Conservation (phyloP, 2,888 invertebrate genomes). For the Noctua janthe region DNA sequence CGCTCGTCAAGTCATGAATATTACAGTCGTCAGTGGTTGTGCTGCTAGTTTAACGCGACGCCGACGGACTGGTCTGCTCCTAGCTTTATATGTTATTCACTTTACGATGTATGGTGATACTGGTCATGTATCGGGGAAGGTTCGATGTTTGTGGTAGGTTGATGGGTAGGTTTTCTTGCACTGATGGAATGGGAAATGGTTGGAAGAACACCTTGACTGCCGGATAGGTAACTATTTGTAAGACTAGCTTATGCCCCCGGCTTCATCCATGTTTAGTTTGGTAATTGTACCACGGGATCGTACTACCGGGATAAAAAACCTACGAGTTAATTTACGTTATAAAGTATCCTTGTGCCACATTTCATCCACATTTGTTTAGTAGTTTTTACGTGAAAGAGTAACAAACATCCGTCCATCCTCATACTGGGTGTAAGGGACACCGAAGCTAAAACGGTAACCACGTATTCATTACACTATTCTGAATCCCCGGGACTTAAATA, state of each 20-base stretch:
- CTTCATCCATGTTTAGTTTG: background rate
- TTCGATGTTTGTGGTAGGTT: background rate
- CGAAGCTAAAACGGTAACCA: too few relatives aligned
- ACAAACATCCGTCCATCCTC: too few relatives aligned
- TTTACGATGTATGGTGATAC: slow-evolving; percentile 61
- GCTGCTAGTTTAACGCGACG: slow-evolving; percentile 79
- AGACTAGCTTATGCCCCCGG: background rate
- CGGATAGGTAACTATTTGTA: background rate
- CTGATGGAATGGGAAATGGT: background rate
- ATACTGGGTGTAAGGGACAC: too few relatives aligned
- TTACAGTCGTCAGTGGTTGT: slow-evolving; percentile 82
- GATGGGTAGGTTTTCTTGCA: background rate
- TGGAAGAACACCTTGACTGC: background rate
- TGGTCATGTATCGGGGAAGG: slow-evolving; percentile 41
- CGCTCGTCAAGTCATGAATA: slow-evolving; percentile 79
- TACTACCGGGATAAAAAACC: background rate
- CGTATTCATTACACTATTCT: too few relatives aligned
- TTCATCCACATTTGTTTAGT: background rate
- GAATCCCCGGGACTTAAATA: too few relatives aligned
- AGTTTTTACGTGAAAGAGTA: background rate
- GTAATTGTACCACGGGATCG: background rate
- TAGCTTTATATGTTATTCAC: slow-evolving; percentile 77
- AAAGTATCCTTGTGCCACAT: background rate
- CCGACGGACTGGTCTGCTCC: slow-evolving; percentile 68
- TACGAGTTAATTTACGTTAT: too few relatives aligned